Conservation (phyloP, 2,888 invertebrate species). For the Cephus nigrinus region DNA sequence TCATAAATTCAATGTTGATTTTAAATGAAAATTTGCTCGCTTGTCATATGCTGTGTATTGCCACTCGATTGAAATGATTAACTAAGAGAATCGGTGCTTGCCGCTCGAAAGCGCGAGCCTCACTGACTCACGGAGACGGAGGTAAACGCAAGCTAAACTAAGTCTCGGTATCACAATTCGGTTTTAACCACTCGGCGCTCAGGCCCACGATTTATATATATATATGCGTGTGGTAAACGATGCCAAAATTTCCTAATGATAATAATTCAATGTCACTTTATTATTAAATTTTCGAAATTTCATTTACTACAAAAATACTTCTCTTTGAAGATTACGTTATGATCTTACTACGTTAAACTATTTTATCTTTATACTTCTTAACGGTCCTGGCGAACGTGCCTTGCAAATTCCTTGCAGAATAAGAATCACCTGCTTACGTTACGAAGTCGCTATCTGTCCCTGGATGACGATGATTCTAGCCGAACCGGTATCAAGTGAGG, state of each 20-base stretch:
- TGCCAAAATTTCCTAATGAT: not conserved
- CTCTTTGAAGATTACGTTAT: not conserved
- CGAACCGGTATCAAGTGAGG: not conserved
- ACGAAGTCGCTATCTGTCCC: not conserved
- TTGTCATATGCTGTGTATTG: not conserved
- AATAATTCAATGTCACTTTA: not conserved
- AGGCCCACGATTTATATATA: slow-evolving; percentile 19
- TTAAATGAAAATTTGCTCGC: not conserved
- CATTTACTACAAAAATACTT: not conserved
- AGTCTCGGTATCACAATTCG: slow-evolving; percentile 34
- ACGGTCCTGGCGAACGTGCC: not conserved
- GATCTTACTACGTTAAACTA: not conserved
- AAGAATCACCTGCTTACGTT: not conserved
- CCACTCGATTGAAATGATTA: slow-evolving; percentile 14
- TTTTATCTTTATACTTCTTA: not conserved
- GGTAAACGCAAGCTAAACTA: slow-evolving; percentile 58
- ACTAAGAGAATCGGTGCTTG: slow-evolving; percentile 44
- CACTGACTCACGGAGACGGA: slow-evolving; percentile 56
- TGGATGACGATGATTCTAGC: not conserved
- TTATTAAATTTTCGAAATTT: not conserved
- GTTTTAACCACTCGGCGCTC: slow-evolving; percentile 39
- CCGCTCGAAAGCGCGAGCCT: slow-evolving; percentile 61
- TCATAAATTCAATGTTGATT: not conserved
- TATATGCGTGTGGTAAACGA: not conserved
- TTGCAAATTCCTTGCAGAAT: not conserved